Evolutionary conservation across 92 coral and sea anemone species (phyloP).

Genomic region (Epizoanthus scotinus): DNA sequence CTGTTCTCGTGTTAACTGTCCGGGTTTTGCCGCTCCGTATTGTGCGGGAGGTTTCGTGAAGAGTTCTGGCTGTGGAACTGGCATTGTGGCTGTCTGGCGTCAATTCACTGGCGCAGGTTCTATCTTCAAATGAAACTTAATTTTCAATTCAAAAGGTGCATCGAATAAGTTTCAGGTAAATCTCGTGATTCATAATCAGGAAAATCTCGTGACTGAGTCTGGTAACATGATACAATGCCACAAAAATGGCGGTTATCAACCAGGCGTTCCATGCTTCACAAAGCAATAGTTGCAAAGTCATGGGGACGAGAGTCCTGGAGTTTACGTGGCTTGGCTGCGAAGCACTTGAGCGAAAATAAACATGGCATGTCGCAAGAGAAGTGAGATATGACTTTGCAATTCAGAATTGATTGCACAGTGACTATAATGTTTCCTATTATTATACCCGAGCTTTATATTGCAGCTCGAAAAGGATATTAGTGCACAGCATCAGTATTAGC

Average conservation of each 20-base stretch:
- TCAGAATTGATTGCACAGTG: not conserved
- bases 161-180: no score
- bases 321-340: slow-evolving; percentile 10
- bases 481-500: not conserved
- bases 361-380: not conserved
- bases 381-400: not conserved
- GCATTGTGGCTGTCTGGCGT: not conserved
- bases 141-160: not conserved
- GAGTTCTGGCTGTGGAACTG: slow-evolving; percentile 51
- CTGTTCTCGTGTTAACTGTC: slow-evolving; percentile 67
- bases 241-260: not conserved
- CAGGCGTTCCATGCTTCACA: not conserved
- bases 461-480: not conserved
- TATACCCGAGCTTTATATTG: not conserved
- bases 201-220: no score
- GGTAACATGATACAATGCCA: no score
- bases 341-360: slow-evolving; percentile 24
- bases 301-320: not conserved
- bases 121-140: not conserved
- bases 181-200: no score
- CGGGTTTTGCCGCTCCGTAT: slow-evolving; percentile 41
- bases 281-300: no score
- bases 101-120: not conserved
- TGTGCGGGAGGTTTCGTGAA: slow-evolving; percentile 61
- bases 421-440: not conserved